phyloP scores from a whole-genome alignment of 1,140 invertebrate genomes.

The Tetranychus cinnabarinus region DNA sequence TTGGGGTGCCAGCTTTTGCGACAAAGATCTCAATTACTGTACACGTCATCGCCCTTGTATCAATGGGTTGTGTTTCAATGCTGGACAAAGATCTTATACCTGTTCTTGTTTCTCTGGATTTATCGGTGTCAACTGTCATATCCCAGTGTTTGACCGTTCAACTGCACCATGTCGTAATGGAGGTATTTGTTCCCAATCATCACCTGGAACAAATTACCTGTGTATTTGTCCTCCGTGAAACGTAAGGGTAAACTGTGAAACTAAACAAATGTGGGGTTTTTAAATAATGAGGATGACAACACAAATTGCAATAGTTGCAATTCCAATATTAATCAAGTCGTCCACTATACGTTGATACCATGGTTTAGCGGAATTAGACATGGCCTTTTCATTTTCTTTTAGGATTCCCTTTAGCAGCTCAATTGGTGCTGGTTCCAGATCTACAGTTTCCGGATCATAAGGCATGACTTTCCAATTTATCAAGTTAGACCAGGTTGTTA shows the following conservation, averaged over 20 bases:
- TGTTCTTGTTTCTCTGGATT: conserved; percentile 60
- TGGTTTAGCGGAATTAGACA: too few species aligned
- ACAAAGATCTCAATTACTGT: conserved; percentile 80
- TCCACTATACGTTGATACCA: too few species aligned
- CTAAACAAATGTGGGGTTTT: too few species aligned
- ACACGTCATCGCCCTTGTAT: conserved; percentile 82
- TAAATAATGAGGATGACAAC: too few species aligned
- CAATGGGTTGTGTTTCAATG: conserved; percentile 84
- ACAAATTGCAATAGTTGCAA: too few species aligned
- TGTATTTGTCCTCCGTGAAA: conserved; percentile 53
- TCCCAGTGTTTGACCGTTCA: conserved; percentile 44
- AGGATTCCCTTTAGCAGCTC: too few species aligned
- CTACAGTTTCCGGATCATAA: too few species aligned
- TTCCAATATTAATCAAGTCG: too few species aligned
- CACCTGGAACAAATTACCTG: conserved; percentile 30
- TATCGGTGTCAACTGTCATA: conserved; percentile 48
- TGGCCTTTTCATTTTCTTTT: too few species aligned
- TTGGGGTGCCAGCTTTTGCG: conserved; percentile 63
- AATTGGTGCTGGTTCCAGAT: too few species aligned
- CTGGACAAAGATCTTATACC: conserved; percentile 53
- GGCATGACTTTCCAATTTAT: too few species aligned
- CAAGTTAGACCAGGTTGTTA: too few species aligned
- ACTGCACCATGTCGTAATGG: conserved; percentile 58
- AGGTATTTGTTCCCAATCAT: conserved; percentile 34
- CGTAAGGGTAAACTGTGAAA: conserved; percentile 50